Evolutionary conservation across 2,888 invertebrate species (phyloP).

Genomic region (Drosophila ustulata): DNA sequence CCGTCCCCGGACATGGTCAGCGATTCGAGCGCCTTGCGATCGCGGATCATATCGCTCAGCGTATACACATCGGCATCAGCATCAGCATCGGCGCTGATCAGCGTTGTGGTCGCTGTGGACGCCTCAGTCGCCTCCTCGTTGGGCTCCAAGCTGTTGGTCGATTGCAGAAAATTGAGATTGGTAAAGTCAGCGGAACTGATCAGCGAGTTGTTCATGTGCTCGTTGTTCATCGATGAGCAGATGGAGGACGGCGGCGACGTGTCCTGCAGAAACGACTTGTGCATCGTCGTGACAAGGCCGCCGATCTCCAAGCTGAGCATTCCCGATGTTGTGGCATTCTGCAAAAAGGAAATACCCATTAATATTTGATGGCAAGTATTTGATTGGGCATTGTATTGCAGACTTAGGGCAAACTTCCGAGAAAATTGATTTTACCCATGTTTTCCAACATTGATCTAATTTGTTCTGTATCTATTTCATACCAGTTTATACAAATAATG

Average conservation of each 20-base stretch:
- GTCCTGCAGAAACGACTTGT: constrained; percentile 84
- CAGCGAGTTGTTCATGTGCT: constrained; percentile 83
- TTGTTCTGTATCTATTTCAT: no score
- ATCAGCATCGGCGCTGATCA: background rate
- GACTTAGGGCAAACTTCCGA: background rate
- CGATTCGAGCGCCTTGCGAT: constrained; percentile 83
- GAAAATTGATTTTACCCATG: no score
- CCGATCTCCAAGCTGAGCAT: constrained; percentile 84
- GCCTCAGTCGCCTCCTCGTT: constrained; percentile 15
- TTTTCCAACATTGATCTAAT: no score
- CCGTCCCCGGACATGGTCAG: constrained; percentile 83
- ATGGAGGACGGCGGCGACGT: constrained; percentile 84
- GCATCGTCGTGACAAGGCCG: constrained; percentile 84
- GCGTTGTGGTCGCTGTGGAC: constrained; percentile 16
- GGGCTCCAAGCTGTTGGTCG: constrained; percentile 72
- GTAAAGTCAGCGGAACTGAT: constrained; percentile 85
- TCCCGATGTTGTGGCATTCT: constrained; percentile 28
- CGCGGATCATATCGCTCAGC: constrained; percentile 83
- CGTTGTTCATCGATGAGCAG: constrained; percentile 82
- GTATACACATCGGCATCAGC: constrained; percentile 61
- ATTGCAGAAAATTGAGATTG: constrained; percentile 83
- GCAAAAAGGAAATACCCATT: constrained; percentile 6
- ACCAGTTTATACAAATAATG: no score
- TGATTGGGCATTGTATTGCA: background rate
- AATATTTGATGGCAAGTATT: background rate